Conservation (phyloP, 1,140 invertebrate genomes). For the Lordiphosa stackelbergi region DNA sequence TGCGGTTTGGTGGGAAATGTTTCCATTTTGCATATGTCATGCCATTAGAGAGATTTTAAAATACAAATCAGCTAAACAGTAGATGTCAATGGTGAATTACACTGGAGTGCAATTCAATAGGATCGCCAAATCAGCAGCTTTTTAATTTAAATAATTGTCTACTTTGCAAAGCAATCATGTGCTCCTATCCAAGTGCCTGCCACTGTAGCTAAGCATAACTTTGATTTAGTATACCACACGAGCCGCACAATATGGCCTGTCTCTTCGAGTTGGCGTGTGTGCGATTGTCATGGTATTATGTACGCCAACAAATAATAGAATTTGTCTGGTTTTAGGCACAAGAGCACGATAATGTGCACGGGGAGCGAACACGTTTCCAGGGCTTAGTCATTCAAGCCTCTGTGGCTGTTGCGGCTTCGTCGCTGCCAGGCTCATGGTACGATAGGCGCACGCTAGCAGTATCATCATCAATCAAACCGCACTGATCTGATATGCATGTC, state of each 20-base stretch:
- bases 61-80: conserved; percentile 37
- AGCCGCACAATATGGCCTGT: conserved; percentile 34
- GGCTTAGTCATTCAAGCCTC: conserved; percentile 31
- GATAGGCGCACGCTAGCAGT: conserved; percentile 33
- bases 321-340: conserved; percentile 50
- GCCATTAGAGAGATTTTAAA: conserved; percentile 42
- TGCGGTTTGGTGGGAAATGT: conserved; percentile 36
- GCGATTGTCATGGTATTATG: conserved; percentile 10
- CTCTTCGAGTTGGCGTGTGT: conserved; percentile 14
- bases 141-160: no score
- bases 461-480: conserved; percentile 66
- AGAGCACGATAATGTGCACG: conserved; percentile 53
- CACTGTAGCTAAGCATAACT: conserved; percentile 1
- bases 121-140: not conserved
- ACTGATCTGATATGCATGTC: conserved; percentile 64
- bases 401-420: conserved; percentile 7
- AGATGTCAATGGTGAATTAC: not conserved
- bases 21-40: conserved; percentile 34
- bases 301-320: conserved; percentile 60
- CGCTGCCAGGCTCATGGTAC: not conserved
- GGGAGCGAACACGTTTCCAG: conserved; percentile 18
- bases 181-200: conserved; percentile 4
- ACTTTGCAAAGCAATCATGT: no score
- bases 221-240: conserved; percentile 33
- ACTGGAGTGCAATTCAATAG: no score